These are phyloP conservation scores for Lasioglossum malachurum DNA, from an alignment of 2,888 invertebrate genomes.

Conservation along the genomic window DNA sequence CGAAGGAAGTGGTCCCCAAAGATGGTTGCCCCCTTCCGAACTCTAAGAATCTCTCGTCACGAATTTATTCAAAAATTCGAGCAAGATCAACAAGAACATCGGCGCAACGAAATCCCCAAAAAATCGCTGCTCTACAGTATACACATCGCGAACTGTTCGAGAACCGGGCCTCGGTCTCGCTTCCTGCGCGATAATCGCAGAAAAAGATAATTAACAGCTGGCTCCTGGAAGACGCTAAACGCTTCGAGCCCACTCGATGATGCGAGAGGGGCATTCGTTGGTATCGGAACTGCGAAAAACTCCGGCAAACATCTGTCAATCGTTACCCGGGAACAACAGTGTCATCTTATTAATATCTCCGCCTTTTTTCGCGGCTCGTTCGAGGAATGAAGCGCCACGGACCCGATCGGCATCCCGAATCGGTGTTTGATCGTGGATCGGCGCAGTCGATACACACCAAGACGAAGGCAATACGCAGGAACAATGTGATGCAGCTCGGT, in stretches of 20 bases:
- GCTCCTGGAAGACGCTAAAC: background rate
- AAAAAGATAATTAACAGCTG: constrained; percentile 49
- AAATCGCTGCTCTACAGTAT: too few species aligned
- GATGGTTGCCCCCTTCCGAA: constrained; percentile 48
- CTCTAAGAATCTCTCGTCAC: constrained; percentile 43
- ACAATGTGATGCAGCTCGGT: constrained; percentile 74
- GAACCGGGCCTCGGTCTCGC: background rate
- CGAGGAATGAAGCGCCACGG: constrained; percentile 51
- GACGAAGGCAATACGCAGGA: constrained; percentile 75
- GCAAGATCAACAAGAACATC: background rate
- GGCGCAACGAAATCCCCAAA: background rate
- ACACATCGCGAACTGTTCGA: background rate
- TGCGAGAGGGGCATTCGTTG: constrained; percentile 4
- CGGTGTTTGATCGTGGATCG: constrained; percentile 67
- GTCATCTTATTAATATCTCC: constrained; percentile 74
- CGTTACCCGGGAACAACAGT: constrained; percentile 62
- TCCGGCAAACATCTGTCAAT: constrained; percentile 67
- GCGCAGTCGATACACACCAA: constrained; percentile 64
- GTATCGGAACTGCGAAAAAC: constrained; percentile 49
- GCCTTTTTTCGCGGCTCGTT: constrained; percentile 52
- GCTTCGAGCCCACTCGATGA: constrained; percentile 3
- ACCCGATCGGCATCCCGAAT: constrained; percentile 49
- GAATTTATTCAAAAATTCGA: background rate
- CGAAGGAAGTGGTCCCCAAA: constrained; percentile 42
- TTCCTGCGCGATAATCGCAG: background rate